Evolutionary conservation across 2,113 vertebrate species (phyloP).

Genomic region (Ascaphus truei): DNA sequence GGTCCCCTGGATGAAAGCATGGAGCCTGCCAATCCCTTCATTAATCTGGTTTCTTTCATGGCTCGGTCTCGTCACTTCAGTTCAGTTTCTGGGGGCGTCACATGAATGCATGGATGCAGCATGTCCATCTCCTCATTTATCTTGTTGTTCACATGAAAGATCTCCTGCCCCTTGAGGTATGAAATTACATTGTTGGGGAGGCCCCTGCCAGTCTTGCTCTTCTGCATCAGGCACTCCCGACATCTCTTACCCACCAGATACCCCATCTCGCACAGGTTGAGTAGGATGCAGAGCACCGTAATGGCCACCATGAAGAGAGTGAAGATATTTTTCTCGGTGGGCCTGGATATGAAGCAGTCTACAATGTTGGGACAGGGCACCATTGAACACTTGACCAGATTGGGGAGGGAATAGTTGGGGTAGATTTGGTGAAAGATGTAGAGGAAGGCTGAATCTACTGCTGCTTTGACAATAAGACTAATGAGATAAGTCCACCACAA

Average conservation of each 20-base stretch:
- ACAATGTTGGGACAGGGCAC: slow-evolving; percentile 73
- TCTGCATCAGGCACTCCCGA: background rate
- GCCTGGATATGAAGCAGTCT: slow-evolving; percentile 79
- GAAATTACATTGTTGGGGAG: background rate
- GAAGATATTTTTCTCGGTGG: slow-evolving; percentile 83
- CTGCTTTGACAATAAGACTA: slow-evolving; percentile 76
- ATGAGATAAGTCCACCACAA: slow-evolving; percentile 63
- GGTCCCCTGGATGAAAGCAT: too few relatives aligned
- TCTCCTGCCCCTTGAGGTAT: background rate
- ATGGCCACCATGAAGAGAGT: slow-evolving; percentile 85
- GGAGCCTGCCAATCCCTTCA: too few relatives aligned
- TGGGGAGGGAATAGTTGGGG: slow-evolving; percentile 71
- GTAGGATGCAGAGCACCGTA: slow-evolving; percentile 71
- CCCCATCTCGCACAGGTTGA: slow-evolving; percentile 76
- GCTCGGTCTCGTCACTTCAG: too few relatives aligned
- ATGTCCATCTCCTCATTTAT: background rate
- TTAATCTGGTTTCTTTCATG: too few relatives aligned
- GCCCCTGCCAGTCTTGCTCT: background rate
- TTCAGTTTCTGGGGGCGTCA: slow-evolving; percentile 6
- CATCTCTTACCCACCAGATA: slow-evolving; percentile 73
- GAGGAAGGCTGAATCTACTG: slow-evolving; percentile 70
- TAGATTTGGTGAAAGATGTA: slow-evolving; percentile 77
- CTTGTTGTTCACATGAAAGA: slow-evolving; percentile 9
- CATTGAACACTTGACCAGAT: slow-evolving; percentile 69
- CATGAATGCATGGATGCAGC: background rate